phyloP scores from a whole-genome alignment of 2,888 invertebrate genomes.

The Morpho deidamia region DNA sequence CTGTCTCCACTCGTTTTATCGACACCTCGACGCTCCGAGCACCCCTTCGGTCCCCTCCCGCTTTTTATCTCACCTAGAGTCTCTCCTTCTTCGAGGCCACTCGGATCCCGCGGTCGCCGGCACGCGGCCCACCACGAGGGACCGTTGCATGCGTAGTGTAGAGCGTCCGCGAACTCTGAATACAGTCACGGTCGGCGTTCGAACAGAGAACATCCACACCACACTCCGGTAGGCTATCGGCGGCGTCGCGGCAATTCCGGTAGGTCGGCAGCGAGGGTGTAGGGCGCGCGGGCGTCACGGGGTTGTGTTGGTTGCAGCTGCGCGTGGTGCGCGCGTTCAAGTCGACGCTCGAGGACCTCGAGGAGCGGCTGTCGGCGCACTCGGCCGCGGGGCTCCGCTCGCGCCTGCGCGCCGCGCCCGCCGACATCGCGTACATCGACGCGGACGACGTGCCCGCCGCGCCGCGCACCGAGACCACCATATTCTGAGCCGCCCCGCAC shows the following conservation, averaged over 20 bases:
- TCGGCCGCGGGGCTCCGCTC: conserved; percentile 96
- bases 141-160: conserved; percentile 27
- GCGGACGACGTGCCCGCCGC: conserved; percentile 77
- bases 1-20: conserved; percentile 32
- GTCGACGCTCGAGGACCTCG: conserved; percentile 99
- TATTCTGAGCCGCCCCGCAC: conserved; percentile 51
- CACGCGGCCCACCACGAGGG: conserved; percentile 21
- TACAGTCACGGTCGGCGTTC: conserved; percentile 38
- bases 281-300: conserved; percentile 35
- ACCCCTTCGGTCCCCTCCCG: conserved; percentile 34
- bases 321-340: conserved; percentile 99
- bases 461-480: conserved; percentile 61
- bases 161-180: conserved; percentile 35
- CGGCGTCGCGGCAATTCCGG: conserved; percentile 29
- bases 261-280: conserved; percentile 14
- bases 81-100: conserved; percentile 32
- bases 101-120: conserved; percentile 39
- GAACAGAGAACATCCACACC: conserved; percentile 59
- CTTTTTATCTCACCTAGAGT: conserved; percentile 29
- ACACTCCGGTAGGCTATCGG: conserved; percentile 52
- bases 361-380: conserved; percentile 98
- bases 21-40: conserved; percentile 26
- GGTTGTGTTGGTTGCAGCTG: conserved; percentile 90
- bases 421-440: conserved; percentile 91
- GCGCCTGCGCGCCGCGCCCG: conserved; percentile 84